A percentile compares a stretch with the other conserved stretches of the same genome.
Evolutionary conservation across 2,888 invertebrate genomes (phyloP).

Genomic region (Parochlus steinenii): DNA sequence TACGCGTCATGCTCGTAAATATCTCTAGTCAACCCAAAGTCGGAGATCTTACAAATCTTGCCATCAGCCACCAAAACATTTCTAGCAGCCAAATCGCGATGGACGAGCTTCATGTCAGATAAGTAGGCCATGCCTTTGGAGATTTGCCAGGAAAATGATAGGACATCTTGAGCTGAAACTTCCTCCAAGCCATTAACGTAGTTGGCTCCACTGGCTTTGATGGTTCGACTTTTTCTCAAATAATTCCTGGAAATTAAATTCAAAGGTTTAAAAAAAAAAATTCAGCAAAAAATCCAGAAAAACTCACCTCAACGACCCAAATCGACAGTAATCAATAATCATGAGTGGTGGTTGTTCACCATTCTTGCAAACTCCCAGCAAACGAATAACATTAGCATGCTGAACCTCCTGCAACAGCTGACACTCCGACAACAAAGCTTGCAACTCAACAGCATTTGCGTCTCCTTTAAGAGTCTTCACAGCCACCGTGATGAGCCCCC

Average conservation of each 20-base stretch:
- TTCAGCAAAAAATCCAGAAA: too few species aligned
- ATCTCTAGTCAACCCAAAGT: slow-evolving; percentile 59
- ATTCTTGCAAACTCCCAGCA: slow-evolving; percentile 58
- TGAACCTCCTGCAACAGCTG: slow-evolving; percentile 61
- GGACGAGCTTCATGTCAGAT: slow-evolving; percentile 66
- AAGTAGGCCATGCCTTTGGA: slow-evolving; percentile 71
- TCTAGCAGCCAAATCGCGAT: slow-evolving; percentile 63
- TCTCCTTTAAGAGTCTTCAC: slow-evolving; percentile 62
- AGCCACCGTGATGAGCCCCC: slow-evolving; percentile 52
- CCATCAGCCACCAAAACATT: slow-evolving; percentile 58
- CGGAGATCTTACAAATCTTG: slow-evolving; percentile 66
- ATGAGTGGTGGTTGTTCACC: slow-evolving; percentile 52
- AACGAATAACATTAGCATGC: slow-evolving; percentile 62
- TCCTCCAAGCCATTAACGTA: slow-evolving; percentile 30
- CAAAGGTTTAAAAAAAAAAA: too few species aligned
- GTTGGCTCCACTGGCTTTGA: slow-evolving; percentile 36
- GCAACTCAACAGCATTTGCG: slow-evolving; percentile 48
- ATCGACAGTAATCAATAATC: slow-evolving; percentile 64
- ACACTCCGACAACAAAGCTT: slow-evolving; percentile 62
- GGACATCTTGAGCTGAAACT: slow-evolving; percentile 51
- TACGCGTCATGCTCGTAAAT: slow-evolving; percentile 73
- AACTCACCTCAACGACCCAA: slow-evolving; percentile 57
- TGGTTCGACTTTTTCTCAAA: slow-evolving; percentile 45
- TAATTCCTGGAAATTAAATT: too few species aligned
- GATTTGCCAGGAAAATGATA: slow-evolving; percentile 76